Base-by-base conservation (phyloP, 2,888 invertebrate species). In the Panorpa germanica region DNA sequence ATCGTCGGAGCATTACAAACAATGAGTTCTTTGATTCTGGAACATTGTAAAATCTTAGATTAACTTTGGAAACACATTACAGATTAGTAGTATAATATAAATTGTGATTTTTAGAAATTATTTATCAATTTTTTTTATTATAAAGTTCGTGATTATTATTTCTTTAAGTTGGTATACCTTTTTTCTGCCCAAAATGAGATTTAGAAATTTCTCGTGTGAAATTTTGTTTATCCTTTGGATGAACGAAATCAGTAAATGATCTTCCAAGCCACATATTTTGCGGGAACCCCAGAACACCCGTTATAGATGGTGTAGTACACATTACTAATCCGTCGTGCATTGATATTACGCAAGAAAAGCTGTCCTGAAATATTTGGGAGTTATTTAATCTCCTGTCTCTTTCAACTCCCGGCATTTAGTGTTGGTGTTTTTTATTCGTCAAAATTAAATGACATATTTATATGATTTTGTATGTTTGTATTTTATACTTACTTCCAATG, bases 171-270 rank as follows among this genome's bases (percentile, higher is more conserved):
- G n/a, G n/a, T n/a, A n/a, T n/a, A n/a, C n/a, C n/a, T n/a, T n/a
- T n/a, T n/a, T n/a, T n/a, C n/a, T n/a, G n/a, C n/a, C n/a, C n/a
- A n/a, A n/a, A n/a, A n/a, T n/a, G n/a, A n/a, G n/a, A n/a, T n/a
- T n/a, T n/a, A n/a, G n/a, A n/a, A n/a, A n/a, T n/a, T n/a, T n/a
- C n/a, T n/a, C n/a, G n/a, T n/a, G n/a, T n/a, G n/a, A n/a, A n/a
- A n/a, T n/a, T n/a, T n/a, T n/a, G n/a, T n/a, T 53, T 43, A 42
- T 68, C 77, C 51, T 70, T 76, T 3, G 76, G 72, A 50, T 86
- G 82, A 1, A 90, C 63, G 45, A 85, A 86, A 43, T 88, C 83
- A 32, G 82, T 78, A 43, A 90, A 82, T 0, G 80, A 78, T 29
- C 80, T 62, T 4, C 83, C 85, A 18, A 77, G 53, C 82, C 83